Evolutionary conservation across 1,140 invertebrate species (phyloP).

Genomic region (Polypedilum vanderplanki): DNA sequence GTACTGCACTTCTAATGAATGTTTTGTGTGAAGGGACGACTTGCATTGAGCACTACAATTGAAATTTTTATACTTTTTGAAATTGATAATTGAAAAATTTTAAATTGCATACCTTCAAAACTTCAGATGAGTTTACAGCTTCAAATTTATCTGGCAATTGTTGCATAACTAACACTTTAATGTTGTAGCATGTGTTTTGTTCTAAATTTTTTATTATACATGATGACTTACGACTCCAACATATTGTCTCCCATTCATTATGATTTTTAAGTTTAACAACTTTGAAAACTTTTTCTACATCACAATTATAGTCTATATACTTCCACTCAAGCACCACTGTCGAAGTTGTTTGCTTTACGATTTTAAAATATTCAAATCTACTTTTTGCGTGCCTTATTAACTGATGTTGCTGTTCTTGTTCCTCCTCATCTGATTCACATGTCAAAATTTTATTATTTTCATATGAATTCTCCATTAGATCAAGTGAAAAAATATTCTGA

Average conservation of each 20-base stretch:
- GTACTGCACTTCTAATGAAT: background rate
- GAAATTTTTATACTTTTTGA: background rate
- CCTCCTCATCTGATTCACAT: background rate
- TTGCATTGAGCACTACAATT: background rate
- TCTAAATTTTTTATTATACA: background rate
- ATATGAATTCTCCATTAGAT: no score
- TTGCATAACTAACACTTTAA: background rate
- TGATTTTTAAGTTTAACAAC: background rate
- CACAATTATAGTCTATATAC: background rate
- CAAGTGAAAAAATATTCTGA: no score
- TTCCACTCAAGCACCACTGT: background rate
- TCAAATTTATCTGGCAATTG: conserved; percentile 1
- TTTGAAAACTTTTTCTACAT: conserved; percentile 19
- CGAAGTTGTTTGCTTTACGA: conserved; percentile 17
- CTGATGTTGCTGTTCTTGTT: background rate
- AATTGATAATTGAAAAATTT: background rate
- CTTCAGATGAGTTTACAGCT: background rate
- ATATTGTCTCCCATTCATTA: conserved; percentile 1
- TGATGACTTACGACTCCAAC: background rate
- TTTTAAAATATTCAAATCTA: background rate
- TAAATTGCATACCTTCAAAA: conserved; percentile 5
- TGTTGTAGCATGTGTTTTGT: background rate
- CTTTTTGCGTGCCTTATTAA: no score
- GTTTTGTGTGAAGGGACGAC: background rate
- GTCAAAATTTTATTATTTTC: no score